These are phyloP conservation scores for Saturnia pavonia DNA, from an alignment of 2,888 invertebrate genomes.

Conservation along the genomic window DNA sequence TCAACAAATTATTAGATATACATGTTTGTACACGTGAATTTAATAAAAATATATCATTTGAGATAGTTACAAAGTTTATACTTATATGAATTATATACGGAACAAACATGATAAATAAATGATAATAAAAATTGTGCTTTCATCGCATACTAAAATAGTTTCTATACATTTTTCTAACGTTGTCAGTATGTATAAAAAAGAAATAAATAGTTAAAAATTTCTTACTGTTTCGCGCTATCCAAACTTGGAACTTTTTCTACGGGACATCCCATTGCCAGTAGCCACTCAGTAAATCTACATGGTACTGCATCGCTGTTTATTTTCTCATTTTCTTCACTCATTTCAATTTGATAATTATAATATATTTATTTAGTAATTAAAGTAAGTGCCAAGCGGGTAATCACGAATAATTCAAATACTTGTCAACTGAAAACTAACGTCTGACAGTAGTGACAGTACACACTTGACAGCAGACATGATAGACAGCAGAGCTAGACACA, in stretches of 20 bases:
- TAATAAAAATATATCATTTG: not conserved
- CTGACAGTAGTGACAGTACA: too few species aligned
- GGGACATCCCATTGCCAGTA: conserved; percentile 70
- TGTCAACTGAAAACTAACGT: too few species aligned
- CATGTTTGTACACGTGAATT: not conserved
- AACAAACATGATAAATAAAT: not conserved
- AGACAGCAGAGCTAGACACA: too few species aligned
- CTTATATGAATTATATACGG: not conserved
- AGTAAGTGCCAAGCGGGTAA: too few species aligned
- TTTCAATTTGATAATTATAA: conserved; percentile 11
- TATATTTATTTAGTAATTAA: not conserved
- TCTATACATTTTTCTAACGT: not conserved
- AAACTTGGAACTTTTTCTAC: conserved; percentile 62
- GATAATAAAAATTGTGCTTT: too few species aligned
- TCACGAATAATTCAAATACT: too few species aligned
- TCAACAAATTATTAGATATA: not conserved
- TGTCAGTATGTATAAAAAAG: not conserved
- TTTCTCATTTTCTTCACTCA: conserved; percentile 49
- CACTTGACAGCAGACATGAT: too few species aligned
- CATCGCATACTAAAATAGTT: too few species aligned
- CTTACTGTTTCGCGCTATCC: conserved; percentile 44
- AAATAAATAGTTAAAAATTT: not conserved
- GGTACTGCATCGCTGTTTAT: conserved; percentile 67
- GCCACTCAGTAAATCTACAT: conserved; percentile 65
- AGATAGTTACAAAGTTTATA: too few species aligned